Conservation (phyloP, 2,113 vertebrate species). For the Bubalus kerabau region DNA sequence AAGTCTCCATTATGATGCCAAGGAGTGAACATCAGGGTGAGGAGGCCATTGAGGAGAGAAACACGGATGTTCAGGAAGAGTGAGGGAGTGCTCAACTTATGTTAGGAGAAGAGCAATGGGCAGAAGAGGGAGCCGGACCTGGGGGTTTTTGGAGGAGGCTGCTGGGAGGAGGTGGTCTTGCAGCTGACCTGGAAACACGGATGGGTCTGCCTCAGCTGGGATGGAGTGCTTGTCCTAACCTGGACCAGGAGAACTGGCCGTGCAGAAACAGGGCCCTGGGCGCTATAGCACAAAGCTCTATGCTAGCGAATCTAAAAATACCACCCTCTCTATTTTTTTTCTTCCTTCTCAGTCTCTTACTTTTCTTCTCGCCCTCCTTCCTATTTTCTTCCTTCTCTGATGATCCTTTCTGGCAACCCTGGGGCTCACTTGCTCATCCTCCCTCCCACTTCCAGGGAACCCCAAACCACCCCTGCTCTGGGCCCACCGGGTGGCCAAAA, state of each 20-base stretch:
- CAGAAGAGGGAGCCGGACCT: background rate
- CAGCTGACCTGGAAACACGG: background rate
- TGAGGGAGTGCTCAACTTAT: background rate
- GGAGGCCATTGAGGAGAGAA: fast-evolving
- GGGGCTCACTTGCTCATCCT: background rate
- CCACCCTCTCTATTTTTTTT: background rate
- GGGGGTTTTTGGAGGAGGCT: background rate
- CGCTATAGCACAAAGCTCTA: background rate
- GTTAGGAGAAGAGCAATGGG: background rate
- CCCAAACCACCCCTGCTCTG: background rate
- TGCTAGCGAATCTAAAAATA: constrained; percentile 69
- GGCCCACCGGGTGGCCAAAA: background rate
- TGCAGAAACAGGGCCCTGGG: background rate
- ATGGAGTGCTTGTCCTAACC: background rate
- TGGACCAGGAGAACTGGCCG: background rate
- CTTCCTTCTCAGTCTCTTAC: constrained; percentile 23
- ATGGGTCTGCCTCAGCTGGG: background rate
- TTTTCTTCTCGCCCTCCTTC: constrained; percentile 36
- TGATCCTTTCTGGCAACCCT: background rate
- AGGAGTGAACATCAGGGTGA: background rate
- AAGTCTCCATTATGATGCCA: background rate
- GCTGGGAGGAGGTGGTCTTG: background rate
- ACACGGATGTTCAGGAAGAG: too few species aligned
- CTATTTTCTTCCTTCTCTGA: constrained; percentile 41
- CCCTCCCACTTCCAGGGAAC: background rate